Conservation (phyloP, 2,888 invertebrate genomes). For the Troides helena region DNA sequence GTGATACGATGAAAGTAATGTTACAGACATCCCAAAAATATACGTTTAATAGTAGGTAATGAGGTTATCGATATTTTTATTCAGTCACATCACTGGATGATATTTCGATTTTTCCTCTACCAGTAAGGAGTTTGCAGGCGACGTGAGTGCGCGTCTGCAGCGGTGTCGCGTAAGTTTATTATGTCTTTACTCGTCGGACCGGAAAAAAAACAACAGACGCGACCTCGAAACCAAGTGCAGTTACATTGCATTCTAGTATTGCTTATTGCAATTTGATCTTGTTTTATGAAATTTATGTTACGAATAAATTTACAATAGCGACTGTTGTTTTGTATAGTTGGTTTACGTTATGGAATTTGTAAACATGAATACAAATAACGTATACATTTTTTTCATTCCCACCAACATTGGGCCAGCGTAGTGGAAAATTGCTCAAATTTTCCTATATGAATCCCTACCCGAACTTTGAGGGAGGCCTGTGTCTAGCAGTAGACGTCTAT, state of each 20-base stretch:
- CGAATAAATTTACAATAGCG: background rate
- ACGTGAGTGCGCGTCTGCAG: constrained; percentile 33
- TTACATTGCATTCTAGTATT: constrained; percentile 29
- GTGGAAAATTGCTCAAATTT: no score
- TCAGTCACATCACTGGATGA: constrained; percentile 15
- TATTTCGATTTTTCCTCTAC: constrained; percentile 5
- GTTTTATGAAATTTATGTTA: background rate
- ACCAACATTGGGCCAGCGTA: no score
- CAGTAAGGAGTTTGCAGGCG: constrained; percentile 35
- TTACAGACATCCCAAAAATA: no score
- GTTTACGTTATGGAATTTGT: background rate
- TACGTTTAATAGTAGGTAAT: no score
- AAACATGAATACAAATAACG: no score
- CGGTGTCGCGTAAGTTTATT: constrained; percentile 36
- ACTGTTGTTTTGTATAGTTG: background rate
- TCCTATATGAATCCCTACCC: no score
- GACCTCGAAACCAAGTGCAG: constrained; percentile 29
- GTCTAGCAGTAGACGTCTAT: no score
- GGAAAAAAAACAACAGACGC: constrained; percentile 30
- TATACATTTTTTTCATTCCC: no score
- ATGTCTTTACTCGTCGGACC: constrained; percentile 24
- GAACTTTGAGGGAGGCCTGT: no score
- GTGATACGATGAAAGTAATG: no score
- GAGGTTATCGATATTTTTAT: constrained; percentile 9
- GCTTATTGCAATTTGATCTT: constrained; percentile 1